phyloP scores from a whole-genome alignment of 92 coral and sea anemone genomes.

The Pocillopora meandrina region DNA sequence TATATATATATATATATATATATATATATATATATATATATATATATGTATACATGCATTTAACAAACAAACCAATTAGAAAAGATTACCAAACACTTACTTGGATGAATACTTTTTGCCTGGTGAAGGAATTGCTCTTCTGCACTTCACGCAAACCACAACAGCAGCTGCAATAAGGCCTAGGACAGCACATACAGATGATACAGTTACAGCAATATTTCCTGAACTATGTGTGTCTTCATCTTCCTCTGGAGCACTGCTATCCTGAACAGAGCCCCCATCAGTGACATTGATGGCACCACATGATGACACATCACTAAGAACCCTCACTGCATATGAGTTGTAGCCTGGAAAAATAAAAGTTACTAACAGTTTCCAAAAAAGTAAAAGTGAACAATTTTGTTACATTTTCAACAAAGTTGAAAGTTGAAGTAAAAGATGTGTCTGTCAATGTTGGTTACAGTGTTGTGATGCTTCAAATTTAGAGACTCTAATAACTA shows the following conservation, averaged over 20 bases:
- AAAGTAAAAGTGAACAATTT: neutral
- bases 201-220: constrained; percentile 81
- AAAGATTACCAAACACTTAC: constrained; percentile 37
- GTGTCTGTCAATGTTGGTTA: no score
- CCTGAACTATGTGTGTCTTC: constrained; percentile 45
- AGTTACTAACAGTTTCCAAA: neutral
- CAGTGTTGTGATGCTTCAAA: no score
- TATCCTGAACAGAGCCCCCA: constrained; percentile 2
- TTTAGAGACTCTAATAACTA: no score
- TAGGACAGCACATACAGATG: constrained; percentile 80
- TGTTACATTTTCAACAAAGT: neutral
- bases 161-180: constrained; percentile 85
- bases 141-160: constrained; percentile 86
- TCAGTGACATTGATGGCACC: constrained; percentile 29
- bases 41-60: neutral
- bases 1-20: no score
- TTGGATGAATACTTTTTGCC: constrained; percentile 67
- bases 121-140: constrained; percentile 64
- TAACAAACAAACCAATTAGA: neutral
- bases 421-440: neutral
- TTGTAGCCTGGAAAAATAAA: constrained; percentile 63
- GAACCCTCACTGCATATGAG: constrained; percentile 70
- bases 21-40: neutral
- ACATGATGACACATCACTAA: constrained; percentile 63
- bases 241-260: neutral